These are phyloP conservation scores for Percopsis transmontana DNA, from an alignment of 2,113 vertebrate species.

Conservation along the genomic window DNA sequence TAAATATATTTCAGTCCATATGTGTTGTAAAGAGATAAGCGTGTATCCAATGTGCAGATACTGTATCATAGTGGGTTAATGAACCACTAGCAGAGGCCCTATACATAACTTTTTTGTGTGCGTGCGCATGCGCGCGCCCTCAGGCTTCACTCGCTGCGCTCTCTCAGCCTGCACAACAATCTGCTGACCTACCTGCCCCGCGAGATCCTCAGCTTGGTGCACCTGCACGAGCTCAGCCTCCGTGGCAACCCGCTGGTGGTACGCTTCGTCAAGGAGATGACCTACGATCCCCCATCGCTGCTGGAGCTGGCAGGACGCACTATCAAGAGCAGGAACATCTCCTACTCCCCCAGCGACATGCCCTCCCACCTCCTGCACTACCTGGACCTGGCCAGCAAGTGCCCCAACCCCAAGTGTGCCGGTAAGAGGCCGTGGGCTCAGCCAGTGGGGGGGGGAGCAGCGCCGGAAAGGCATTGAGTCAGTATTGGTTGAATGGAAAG, in stretches of 20 bases:
- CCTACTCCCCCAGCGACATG: constrained; percentile 82
- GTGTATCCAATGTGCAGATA: background rate
- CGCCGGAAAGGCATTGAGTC: background rate
- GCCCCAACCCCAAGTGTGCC: constrained; percentile 95
- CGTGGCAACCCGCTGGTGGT: constrained; percentile 95
- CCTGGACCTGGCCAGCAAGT: constrained; percentile 93
- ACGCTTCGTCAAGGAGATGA: constrained; percentile 84
- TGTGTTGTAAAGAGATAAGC: background rate
- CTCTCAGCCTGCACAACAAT: constrained; percentile 97
- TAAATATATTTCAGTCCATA: too few relatives aligned
- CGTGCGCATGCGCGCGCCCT: background rate
- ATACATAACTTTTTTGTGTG: too few relatives aligned
- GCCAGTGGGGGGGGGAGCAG: background rate
- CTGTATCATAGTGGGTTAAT: too few relatives aligned
- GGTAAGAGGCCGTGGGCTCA: constrained; percentile 72
- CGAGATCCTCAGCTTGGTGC: constrained; percentile 90
- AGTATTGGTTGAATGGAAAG: too few relatives aligned
- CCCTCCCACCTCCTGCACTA: constrained; percentile 86
- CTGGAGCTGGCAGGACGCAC: constrained; percentile 80
- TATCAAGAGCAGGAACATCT: constrained; percentile 76
- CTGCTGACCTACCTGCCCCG: constrained; percentile 94
- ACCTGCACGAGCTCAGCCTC: constrained; percentile 94
- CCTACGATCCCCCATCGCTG: constrained; percentile 79
- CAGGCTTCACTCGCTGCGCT: constrained; percentile 92
- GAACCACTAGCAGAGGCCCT: too few relatives aligned